Percentiles rank a stretch among this genome's conserved stretches.
phyloP scores from a whole-genome alignment of 2,113 vertebrate species.

The Probosciger aterrimus region DNA sequence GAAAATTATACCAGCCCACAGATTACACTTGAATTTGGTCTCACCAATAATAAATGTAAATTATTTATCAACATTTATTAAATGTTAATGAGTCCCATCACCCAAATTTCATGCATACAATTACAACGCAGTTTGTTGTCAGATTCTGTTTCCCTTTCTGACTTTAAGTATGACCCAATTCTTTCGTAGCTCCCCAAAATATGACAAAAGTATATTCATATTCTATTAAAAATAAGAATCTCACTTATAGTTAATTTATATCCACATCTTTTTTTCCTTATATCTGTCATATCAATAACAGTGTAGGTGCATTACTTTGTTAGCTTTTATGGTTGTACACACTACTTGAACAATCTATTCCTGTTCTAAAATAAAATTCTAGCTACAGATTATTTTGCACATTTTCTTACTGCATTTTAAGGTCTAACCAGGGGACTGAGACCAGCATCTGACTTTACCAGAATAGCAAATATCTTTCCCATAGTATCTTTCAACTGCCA shows the following conservation, averaged over 20 bases:
- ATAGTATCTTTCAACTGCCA: conserved; percentile 33
- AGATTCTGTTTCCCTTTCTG: not conserved
- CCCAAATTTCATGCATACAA: not conserved
- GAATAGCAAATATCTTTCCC: not conserved
- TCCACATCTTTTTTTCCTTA: not conserved
- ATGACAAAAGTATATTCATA: not conserved
- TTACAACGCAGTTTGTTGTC: not conserved
- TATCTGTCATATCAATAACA: not conserved
- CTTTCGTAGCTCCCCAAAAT: not conserved
- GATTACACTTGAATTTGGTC: not conserved
- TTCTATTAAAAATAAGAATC: not conserved
- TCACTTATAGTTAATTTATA: not conserved
- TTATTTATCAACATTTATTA: conserved; percentile 18
- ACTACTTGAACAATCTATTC: not conserved
- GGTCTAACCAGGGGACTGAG: not conserved
- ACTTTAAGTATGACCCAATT: not conserved
- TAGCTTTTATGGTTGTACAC: not conserved
- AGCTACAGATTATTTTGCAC: not conserved
- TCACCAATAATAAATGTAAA: not conserved
- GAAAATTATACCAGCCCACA: not conserved
- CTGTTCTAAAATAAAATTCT: not conserved
- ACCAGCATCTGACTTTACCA: not conserved
- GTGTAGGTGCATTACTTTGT: not conserved
- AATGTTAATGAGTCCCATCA: not conserved
- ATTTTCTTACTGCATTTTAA: not conserved